Percentiles rank a stretch among this genome's conserved stretches.
Conservation (phyloP, 2,797 vertebrate genomes). For the Avahi laniger region DNA sequence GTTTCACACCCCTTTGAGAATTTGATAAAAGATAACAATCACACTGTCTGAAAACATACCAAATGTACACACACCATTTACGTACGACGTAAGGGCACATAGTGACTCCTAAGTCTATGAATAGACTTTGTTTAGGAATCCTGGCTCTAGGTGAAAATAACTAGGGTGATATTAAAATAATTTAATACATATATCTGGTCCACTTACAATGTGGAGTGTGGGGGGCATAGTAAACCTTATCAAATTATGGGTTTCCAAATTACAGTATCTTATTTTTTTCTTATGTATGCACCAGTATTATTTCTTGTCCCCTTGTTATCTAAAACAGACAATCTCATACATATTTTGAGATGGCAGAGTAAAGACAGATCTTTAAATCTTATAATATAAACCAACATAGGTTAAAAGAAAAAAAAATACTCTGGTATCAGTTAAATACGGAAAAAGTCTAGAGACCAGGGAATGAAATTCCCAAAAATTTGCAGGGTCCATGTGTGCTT, state of each 20-base stretch:
- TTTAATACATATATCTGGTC: neutral
- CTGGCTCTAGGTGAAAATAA: neutral
- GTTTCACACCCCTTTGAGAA: neutral
- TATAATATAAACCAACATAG: neutral
- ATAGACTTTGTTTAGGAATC: neutral
- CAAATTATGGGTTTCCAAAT: neutral
- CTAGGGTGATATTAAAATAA: neutral
- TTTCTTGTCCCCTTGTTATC: neutral
- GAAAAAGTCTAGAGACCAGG: neutral
- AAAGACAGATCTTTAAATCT: neutral
- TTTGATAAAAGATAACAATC: neutral
- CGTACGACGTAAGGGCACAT: neutral
- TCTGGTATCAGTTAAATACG: neutral
- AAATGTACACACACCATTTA: neutral
- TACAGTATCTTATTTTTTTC: neutral
- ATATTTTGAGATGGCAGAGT: neutral
- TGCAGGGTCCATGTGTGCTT: neutral
- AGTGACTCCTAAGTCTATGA: neutral
- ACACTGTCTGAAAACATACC: neutral
- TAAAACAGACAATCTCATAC: neutral
- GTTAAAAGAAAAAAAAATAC: neutral
- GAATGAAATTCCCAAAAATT: neutral
- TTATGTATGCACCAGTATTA: neutral
- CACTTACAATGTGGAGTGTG: neutral
- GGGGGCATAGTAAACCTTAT: neutral